Conservation (phyloP, 2,113 vertebrate genomes). For the Bubo scandiacus region DNA sequence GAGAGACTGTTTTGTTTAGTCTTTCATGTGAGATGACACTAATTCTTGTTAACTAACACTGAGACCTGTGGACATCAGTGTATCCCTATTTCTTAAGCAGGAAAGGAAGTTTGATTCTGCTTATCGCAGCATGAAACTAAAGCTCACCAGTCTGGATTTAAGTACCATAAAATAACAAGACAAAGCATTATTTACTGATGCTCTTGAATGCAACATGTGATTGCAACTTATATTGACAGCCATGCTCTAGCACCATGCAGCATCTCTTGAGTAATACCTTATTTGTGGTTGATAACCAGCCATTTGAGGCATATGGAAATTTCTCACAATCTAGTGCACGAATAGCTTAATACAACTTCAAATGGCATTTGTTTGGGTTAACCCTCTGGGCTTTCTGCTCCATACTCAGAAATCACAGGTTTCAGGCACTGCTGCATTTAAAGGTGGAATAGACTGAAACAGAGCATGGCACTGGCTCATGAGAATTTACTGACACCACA, state of each 20-base stretch:
- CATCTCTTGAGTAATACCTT: conserved; percentile 6
- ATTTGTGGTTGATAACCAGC: conserved; percentile 2
- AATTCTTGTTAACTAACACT: neutral
- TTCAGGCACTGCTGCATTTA: neutral
- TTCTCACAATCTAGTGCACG: neutral
- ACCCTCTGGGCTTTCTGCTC: neutral
- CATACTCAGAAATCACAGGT: neutral
- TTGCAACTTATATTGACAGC: neutral
- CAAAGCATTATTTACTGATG: neutral
- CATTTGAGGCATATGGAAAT: neutral
- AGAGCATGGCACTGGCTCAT: neutral
- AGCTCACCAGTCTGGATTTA: neutral
- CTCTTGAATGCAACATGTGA: neutral
- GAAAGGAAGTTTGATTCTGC: neutral
- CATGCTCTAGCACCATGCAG: neutral
- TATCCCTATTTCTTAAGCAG: neutral
- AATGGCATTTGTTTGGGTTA: neutral
- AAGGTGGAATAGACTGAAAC: neutral
- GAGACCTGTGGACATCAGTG: neutral
- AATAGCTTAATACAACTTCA: neutral
- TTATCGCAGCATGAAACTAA: neutral
- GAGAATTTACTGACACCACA: neutral
- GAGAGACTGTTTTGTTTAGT: neutral
- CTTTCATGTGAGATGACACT: neutral
- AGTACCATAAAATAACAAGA: neutral